Evolutionary conservation across 1,140 invertebrate genomes (phyloP).

Genomic region (Magallana angulata): DNA sequence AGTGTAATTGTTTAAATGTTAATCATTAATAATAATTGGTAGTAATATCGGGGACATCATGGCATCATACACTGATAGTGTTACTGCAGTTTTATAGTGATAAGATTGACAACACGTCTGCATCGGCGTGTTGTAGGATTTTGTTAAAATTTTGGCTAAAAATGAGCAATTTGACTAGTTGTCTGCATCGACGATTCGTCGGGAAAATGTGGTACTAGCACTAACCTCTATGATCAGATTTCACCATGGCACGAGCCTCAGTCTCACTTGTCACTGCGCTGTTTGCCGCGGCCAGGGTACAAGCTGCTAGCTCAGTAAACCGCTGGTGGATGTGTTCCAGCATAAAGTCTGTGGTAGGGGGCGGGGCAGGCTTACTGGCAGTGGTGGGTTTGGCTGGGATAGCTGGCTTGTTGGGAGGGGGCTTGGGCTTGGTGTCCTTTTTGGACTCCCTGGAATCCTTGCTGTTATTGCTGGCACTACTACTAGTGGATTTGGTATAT

Average conservation of each 20-base stretch:
- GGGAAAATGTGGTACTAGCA: too few relatives aligned
- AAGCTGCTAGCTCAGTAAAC: constrained; percentile 72
- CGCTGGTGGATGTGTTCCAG: constrained; percentile 74
- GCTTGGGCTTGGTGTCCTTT: constrained; percentile 4
- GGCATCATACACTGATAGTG: too few relatives aligned
- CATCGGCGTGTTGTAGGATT: too few relatives aligned
- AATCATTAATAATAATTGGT: too few relatives aligned
- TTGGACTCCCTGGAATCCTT: constrained; percentile 28
- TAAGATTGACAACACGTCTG: too few relatives aligned
- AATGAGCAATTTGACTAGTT: too few relatives aligned
- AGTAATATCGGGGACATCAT: too few relatives aligned
- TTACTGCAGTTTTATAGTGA: too few relatives aligned
- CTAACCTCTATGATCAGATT: constrained; percentile 53
- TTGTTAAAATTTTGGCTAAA: too few relatives aligned
- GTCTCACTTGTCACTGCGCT: constrained; percentile 73
- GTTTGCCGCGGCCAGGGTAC: constrained; percentile 73
- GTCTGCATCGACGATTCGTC: too few relatives aligned
- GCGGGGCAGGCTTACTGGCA: not conserved
- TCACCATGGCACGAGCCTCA: constrained; percentile 66
- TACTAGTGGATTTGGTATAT: constrained; percentile 49
- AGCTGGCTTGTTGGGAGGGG: not conserved
- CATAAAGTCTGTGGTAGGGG: constrained; percentile 63
- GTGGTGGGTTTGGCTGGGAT: constrained; percentile 21
- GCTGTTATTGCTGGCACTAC: constrained; percentile 32
- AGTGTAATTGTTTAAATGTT: too few relatives aligned